Conservation (phyloP, 2,888 invertebrate species). For the Caenorhabditis sulstoni region DNA sequence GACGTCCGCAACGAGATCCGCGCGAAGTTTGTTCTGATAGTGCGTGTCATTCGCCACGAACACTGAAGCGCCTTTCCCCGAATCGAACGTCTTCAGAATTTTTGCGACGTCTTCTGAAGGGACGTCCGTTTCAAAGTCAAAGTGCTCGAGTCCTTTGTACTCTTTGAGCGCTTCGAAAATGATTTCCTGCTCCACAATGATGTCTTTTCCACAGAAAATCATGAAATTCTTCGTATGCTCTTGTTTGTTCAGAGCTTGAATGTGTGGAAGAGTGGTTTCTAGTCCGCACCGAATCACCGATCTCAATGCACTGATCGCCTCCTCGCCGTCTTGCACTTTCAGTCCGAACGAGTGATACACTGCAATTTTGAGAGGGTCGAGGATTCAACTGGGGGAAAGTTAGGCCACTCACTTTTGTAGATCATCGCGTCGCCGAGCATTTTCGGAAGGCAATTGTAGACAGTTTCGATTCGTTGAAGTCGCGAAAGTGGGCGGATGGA, state of each 20-base stretch:
- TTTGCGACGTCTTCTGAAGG: conserved; percentile 10
- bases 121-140: conserved; percentile 23
- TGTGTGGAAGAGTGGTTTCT: conserved; percentile 42
- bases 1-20: conserved; percentile 58
- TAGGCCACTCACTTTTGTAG: conserved; percentile 35
- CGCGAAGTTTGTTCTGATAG: conserved; percentile 61
- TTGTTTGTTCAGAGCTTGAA: conserved; percentile 53
- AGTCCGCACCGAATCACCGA: conserved; percentile 50
- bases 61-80: conserved; percentile 53
- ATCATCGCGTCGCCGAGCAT: conserved; percentile 23
- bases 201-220: conserved; percentile 60
- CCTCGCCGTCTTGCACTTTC: conserved; percentile 51
- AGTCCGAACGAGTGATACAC: conserved; percentile 38
- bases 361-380: conserved; percentile 10
- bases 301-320: conserved; percentile 52
- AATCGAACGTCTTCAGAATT: conserved; percentile 39
- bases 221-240: conserved; percentile 43
- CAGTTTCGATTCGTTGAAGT: conserved; percentile 9
- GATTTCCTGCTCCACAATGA: conserved; percentile 60
- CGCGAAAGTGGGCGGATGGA: conserved; percentile 56
- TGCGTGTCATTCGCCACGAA: conserved; percentile 59
- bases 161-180: conserved; percentile 51
- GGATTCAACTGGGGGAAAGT: no score
- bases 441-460: conserved; percentile 32
- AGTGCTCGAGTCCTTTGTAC: conserved; percentile 42